Percentiles rank a stretch among this genome's conserved stretches.
Conservation (phyloP, 2,113 vertebrate species). For the Pantherophis guttatus region DNA sequence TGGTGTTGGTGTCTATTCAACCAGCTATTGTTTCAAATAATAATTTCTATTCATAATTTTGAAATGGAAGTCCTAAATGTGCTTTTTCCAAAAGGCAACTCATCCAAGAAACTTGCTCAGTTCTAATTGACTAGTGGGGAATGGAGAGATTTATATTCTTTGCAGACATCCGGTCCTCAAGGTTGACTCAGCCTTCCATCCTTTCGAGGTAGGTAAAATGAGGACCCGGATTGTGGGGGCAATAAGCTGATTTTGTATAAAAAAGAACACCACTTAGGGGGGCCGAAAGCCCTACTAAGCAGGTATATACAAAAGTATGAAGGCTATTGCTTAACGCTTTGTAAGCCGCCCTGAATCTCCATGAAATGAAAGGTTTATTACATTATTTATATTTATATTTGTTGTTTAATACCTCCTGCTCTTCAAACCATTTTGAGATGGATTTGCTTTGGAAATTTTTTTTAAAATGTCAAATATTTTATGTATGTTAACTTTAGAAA, state of each 20-base stretch:
- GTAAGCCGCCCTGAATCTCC: too few species aligned
- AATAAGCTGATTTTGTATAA: too few species aligned
- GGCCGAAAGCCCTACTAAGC: too few species aligned
- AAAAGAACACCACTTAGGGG: too few species aligned
- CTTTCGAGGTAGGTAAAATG: too few species aligned
- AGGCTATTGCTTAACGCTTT: too few species aligned
- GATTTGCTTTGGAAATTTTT: not conserved
- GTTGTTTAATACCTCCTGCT: not conserved
- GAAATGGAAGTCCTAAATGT: not conserved
- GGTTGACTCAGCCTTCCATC: too few species aligned
- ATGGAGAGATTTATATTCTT: not conserved
- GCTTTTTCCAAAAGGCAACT: not conserved
- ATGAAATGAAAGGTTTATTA: not conserved
- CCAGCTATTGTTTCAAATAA: not conserved
- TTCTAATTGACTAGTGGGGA: not conserved
- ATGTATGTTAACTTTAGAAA: not conserved
- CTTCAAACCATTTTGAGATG: not conserved
- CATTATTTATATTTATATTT: not conserved
- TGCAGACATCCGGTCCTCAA: not conserved
- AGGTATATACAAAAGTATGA: too few species aligned
- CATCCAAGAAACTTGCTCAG: not conserved
- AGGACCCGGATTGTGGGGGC: too few species aligned
- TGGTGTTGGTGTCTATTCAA: not conserved
- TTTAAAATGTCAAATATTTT: not conserved
- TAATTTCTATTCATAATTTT: not conserved